Evolutionary conservation across 2,113 vertebrate species (phyloP).

Genomic region (Regulus satrapa): DNA sequence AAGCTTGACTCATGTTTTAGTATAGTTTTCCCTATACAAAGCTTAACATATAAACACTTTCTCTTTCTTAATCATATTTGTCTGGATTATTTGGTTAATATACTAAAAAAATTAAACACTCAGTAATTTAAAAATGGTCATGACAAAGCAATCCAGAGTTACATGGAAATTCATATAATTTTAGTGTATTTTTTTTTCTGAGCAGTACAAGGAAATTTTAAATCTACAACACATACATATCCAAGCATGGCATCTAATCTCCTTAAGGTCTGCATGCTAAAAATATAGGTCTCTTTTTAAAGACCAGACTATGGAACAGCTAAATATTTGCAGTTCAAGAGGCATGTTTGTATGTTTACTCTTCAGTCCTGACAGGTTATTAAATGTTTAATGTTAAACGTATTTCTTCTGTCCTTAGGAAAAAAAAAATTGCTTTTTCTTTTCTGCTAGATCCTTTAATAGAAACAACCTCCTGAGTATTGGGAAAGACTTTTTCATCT

Average conservation of each 20-base stretch:
- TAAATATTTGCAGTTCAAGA: neutral
- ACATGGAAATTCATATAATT: neutral
- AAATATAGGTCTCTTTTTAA: neutral
- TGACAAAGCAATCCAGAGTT: neutral
- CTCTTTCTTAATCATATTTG: neutral
- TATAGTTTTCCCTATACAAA: neutral
- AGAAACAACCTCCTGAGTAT: neutral
- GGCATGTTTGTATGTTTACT: constrained; percentile 6
- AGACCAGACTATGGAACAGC: neutral
- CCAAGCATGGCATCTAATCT: neutral
- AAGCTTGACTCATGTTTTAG: neutral
- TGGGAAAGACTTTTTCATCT: neutral
- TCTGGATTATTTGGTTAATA: neutral
- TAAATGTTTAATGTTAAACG: constrained; percentile 33
- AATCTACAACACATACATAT: neutral
- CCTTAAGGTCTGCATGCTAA: neutral
- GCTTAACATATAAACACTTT: neutral
- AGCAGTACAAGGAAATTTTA: neutral
- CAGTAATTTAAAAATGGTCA: neutral
- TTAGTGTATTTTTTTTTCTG: neutral
- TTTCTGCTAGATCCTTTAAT: neutral
- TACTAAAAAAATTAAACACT: neutral
- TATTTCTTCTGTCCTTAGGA: neutral
- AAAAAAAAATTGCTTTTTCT: neutral
- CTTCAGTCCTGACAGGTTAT: neutral